Evolutionary conservation across 2,113 vertebrate species (phyloP).

Genomic region (Lanius collurio): DNA sequence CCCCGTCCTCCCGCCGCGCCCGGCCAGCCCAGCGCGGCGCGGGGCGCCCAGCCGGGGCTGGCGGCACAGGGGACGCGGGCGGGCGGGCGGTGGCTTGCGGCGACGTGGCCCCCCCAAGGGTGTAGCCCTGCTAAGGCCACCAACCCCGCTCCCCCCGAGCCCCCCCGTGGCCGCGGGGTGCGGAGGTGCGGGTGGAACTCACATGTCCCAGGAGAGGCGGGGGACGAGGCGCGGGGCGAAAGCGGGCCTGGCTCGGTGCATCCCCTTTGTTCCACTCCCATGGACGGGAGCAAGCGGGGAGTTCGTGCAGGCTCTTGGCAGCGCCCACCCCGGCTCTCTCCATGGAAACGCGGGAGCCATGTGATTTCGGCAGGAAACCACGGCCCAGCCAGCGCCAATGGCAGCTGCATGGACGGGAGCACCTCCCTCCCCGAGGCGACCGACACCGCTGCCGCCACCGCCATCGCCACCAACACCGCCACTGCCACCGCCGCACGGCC

Average conservation of each 20-base stretch:
- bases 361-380: slow-evolving; percentile 66
- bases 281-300: slow-evolving; percentile 56
- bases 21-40: neutral
- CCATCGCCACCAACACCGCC: rapidly evolving
- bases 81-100: neutral
- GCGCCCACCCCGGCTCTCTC: slow-evolving; percentile 61
- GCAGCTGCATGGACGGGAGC: neutral
- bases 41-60: neutral
- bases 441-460: neutral
- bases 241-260: slow-evolving; percentile 1
- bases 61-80: neutral
- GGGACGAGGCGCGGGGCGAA: neutral
- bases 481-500: neutral
- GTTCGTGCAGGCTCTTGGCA: slow-evolving; percentile 35
- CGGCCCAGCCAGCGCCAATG: slow-evolving; percentile 15
- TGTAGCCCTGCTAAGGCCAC: neutral
- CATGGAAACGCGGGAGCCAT: slow-evolving; percentile 69
- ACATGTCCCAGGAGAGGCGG: slow-evolving; percentile 18
- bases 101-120: neutral
- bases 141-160: neutral
- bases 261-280: slow-evolving; percentile 69
- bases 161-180: neutral
- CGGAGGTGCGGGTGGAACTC: slow-evolving; percentile 7
- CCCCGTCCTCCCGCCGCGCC: neutral
- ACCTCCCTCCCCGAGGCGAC: neutral